These are phyloP conservation scores for Scytalopus superciliaris DNA, from an alignment of 2,113 vertebrate genomes.

Conservation along the genomic window DNA sequence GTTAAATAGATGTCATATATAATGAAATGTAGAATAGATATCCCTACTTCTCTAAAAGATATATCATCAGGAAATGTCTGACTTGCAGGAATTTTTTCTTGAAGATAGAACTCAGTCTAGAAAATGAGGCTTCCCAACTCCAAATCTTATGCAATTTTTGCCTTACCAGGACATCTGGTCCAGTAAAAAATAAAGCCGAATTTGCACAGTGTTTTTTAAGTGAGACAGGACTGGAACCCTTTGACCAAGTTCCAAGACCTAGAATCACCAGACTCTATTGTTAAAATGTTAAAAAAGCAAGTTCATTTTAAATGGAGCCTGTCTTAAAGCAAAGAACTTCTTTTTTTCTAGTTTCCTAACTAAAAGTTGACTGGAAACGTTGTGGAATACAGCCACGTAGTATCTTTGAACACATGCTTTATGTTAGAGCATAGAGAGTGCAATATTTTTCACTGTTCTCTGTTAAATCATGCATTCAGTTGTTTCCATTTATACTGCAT, in stretches of 20 bases:
- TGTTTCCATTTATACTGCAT: conserved; percentile 81
- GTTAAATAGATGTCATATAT: not conserved
- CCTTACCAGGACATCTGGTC: not conserved
- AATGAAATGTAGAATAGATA: not conserved
- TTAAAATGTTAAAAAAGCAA: not conserved
- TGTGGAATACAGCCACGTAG: conserved; percentile 1
- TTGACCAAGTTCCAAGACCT: not conserved
- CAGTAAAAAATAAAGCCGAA: not conserved
- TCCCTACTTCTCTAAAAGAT: not conserved
- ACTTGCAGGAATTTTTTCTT: not conserved
- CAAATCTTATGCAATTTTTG: not conserved
- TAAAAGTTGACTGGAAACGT: conserved; percentile 10
- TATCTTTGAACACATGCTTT: conserved; percentile 36
- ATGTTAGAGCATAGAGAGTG: conserved; percentile 31
- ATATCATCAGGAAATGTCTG: not conserved
- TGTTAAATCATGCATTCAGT: conserved; percentile 79
- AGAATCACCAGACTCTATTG: not conserved
- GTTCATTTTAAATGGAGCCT: not conserved
- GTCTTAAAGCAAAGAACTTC: not conserved
- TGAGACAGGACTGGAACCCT: not conserved
- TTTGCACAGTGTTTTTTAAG: not conserved
- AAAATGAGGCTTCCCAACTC: not conserved
- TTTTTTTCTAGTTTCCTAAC: not conserved
- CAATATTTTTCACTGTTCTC: conserved; percentile 65
- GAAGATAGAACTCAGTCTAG: not conserved